phyloP scores from a whole-genome alignment of 2,113 vertebrate species.

The Melanostigma gelatinosum region DNA sequence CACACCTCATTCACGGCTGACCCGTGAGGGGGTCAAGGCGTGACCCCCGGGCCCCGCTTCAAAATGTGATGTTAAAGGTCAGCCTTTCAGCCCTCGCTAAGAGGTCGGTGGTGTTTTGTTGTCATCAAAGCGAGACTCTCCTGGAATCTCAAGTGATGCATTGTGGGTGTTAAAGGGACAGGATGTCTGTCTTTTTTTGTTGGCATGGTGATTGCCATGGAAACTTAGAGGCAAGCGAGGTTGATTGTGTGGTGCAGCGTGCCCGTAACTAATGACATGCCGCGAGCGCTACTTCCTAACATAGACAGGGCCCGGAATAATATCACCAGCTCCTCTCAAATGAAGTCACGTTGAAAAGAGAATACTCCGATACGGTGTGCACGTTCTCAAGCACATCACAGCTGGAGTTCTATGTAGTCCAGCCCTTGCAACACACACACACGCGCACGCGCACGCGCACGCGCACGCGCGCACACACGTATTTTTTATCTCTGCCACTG shows the following conservation, averaged over 20 bases:
- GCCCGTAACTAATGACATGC: slow-evolving; percentile 60
- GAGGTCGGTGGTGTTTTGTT: slow-evolving; percentile 27
- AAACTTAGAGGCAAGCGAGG: slow-evolving; percentile 42
- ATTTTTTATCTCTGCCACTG: slow-evolving; percentile 33
- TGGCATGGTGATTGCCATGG: slow-evolving; percentile 45
- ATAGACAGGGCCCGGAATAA: slow-evolving; percentile 64
- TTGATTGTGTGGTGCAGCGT: slow-evolving; percentile 41
- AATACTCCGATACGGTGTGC: slow-evolving; percentile 12
- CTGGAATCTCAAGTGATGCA: slow-evolving; percentile 24
- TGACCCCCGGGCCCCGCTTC: slow-evolving; percentile 29
- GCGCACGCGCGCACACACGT: slow-evolving; percentile 13
- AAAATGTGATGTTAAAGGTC: slow-evolving; percentile 59
- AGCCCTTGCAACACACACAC: slow-evolving; percentile 13
- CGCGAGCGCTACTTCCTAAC: slow-evolving; percentile 45
- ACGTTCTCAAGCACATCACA: slow-evolving; percentile 25
- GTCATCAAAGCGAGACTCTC: slow-evolving; percentile 49
- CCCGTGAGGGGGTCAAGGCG: slow-evolving; percentile 45
- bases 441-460: neutral
- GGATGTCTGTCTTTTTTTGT: slow-evolving; percentile 4
- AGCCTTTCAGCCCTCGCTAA: slow-evolving; percentile 27
- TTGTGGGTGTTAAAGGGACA: neutral
- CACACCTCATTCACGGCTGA: slow-evolving; percentile 66
- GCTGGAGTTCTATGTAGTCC: slow-evolving; percentile 21
- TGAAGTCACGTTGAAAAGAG: slow-evolving; percentile 35
- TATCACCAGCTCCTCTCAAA: slow-evolving; percentile 42